Conservation (phyloP, 2,797 vertebrate species). For the Ceyx erithaca region DNA sequence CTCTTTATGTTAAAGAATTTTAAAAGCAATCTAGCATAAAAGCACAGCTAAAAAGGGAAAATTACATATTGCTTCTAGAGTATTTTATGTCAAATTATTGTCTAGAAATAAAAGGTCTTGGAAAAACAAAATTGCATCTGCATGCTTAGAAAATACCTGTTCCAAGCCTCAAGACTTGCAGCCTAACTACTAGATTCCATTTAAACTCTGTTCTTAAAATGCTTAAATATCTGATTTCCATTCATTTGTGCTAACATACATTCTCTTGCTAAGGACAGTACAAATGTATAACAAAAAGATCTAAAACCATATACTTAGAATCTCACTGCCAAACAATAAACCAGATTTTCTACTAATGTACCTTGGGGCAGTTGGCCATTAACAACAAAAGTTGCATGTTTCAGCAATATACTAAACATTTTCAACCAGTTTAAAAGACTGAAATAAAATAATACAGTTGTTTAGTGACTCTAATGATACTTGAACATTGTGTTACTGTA, state of each 20-base stretch:
- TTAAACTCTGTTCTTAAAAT: neutral
- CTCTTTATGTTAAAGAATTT: neutral
- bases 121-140: neutral
- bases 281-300: neutral
- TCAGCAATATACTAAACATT: neutral
- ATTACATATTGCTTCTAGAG: neutral
- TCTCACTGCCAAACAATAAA: neutral
- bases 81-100: neutral
- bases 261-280: neutral
- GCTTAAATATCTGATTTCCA: neutral
- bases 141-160: neutral
- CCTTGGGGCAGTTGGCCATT: accelerated
- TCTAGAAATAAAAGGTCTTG: neutral
- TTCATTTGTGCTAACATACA: neutral
- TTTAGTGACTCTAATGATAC: neutral
- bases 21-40: neutral
- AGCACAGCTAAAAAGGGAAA: neutral
- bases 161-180: neutral
- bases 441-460: neutral
- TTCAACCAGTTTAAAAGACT: neutral
- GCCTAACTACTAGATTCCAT: neutral
- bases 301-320: neutral
- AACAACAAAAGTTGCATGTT: neutral
- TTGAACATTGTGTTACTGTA: neutral
- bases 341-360: neutral